Base-by-base conservation (phyloP, 2,113 vertebrate genomes). In the Rhombomys opimus region DNA sequence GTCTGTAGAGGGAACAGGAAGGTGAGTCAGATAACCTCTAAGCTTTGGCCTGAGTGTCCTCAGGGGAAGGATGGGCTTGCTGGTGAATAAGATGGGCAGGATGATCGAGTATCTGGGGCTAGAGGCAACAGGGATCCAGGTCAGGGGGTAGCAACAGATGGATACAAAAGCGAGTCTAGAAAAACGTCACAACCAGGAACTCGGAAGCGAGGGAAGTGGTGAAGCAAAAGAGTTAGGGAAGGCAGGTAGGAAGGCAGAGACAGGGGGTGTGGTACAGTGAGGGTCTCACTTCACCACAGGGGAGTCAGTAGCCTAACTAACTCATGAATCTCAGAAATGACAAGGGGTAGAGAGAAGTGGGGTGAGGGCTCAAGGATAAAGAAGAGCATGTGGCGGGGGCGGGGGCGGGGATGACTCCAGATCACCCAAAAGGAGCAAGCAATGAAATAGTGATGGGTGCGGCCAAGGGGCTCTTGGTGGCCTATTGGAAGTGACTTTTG, bases 191-290 rank as follows among this genome's bases (percentile, higher is more conserved):
- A 1, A n/a, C 57, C 1, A 7, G 73, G 14, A 0, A 13, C 17
- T 25, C 50, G 15, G 82, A 13, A 7, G 10, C 13, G 7, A 41
- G 17, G 12, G 14, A 18, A 18, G 41, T 0, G 8, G 9, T 4
- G 59, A 63, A 81, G 22, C 0, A 9, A 5, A 22, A 1, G 14
- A 32, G 52, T n/a, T 2, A 17, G 35, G 25, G 15, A 0, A 2
- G 18, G 35, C 35, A 23, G 22, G 38, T n/a, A 80, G 17, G 12
- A 23, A 5, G 76, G 30, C 5, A 11, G 72, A 54, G 27, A 6
- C 4, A 5, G 1, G 10, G 0, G 2, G 13, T 12, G 18, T 18
- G 50, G 59, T 0, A 2, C 5, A 57, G 32, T 0, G 8, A 35
- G 14, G 57, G 54, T 2, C 17, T 38, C 0, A 0, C 3, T 1